Evolutionary conservation across 2,797 vertebrate species (phyloP), one percentile per base, ranked within the genome.

Genomic region (Enteromius anoplus): DNA sequence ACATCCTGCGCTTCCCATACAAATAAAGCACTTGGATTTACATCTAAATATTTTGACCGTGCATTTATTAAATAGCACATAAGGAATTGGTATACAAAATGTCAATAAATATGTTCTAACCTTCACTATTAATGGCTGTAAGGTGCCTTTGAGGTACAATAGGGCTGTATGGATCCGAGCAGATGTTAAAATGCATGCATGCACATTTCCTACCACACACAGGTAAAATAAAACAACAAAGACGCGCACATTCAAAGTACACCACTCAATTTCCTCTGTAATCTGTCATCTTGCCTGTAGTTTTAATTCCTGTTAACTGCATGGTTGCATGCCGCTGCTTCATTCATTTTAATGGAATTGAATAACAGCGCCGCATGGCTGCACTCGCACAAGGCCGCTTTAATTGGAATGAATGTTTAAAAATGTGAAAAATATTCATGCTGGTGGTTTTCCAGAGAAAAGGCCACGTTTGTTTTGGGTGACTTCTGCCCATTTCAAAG

Each of bases 271-370:
- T 89, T 92, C 90, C 88, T 75, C 83, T 93, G 91, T 94, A 95
- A 95, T 95, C 92, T 91, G 93, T 94, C 93, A 94, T 95, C 94
- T 94, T 89, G 93, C 94, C 93, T 91, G 89, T 93, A 92, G 92
- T 93, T 95, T 95, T 95, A 95, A 95, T 95, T 95, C 93, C 92
- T 93, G 94, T 94, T 95, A 95, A 93, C 93, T 93, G 93, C 93
- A 93, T 94, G 92, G 93, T 92, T 94, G 91, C 93, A 92, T 93
- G 90, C 90, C 90, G 83, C 91, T 93, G 94, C 92, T 93, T 92
- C 90, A 90, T 93, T 94, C 94, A 92, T 94, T 94, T 93, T 94
- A 93, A 94, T 94, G 93, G 93, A 94, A 95, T 94, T 93, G 94
- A 94, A 95, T 94, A 94, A 94, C 93, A 93, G 91, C 91, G 89